Evolutionary conservation across 2,888 invertebrate genomes (phyloP), one percentile per base, ranked within the genome.

Genomic region (Asteroscopus sphinx): DNA sequence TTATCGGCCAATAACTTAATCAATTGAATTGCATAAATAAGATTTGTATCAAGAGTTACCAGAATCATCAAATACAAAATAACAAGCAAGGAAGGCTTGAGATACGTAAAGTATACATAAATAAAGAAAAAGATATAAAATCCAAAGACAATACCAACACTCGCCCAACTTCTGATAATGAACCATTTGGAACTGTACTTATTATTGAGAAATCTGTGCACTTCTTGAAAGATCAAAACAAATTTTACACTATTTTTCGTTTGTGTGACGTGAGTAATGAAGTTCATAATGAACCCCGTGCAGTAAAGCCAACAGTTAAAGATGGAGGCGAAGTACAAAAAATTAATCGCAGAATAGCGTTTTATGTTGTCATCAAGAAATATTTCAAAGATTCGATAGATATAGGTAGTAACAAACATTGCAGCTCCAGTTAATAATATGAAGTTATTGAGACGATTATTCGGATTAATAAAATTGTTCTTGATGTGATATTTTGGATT

Each of bases 171-270:
- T 16, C 30, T 48, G 1, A 21, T 1, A 4, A 56, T 17, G 6
- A 48, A 28, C 0, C 9, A 7, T 0, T 47, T 40, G 3, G 33
- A 36, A 15, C 11, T 8, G n/a, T 15, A 5, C 15, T 21, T 11
- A 13, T 53, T 13, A 1, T 44, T 9, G 4, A 71, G 32, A 4
- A 26, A 35, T 15, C 51, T 60, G 13, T 57, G 55, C 8, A 65
- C 12, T 6, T 46, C 28, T 54, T 73, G 73, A 33, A 73, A 48
- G 1, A 15, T 56, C 5, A 68, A 25, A 8, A 75, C 47, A 1
- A 71, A 48, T 2, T n/a, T 11, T 0, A 73, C 37, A 28, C 53
- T 54, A 0, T 40, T 17, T 3, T 58, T 48, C 1, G 49, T 49
- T 9, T 64, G n/a, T 3, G 42, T 0, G 0, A 56, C 11, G 12